These are phyloP conservation scores for Nesospiza acunhae DNA, from an alignment of 2,113 vertebrate genomes.

Conservation along the genomic window DNA sequence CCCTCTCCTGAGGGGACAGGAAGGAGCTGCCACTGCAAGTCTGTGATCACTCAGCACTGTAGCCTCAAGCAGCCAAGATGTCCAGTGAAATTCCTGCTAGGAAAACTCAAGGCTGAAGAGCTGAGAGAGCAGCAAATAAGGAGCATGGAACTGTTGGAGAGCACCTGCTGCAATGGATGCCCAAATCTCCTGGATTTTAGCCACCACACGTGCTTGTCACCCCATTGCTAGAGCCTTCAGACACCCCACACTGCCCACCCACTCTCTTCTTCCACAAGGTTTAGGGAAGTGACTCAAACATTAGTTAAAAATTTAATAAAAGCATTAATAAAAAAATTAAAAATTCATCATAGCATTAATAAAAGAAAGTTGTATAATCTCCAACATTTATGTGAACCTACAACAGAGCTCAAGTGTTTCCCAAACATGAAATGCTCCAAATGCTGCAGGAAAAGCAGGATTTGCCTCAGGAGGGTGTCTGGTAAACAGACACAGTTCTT, in stretches of 20 bases:
- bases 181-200: not conserved
- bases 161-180: not conserved
- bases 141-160: not conserved
- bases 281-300: slow-evolving; percentile 27
- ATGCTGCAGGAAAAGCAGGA: not conserved
- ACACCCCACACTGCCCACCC: not conserved
- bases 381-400: not conserved
- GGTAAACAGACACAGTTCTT: not conserved
- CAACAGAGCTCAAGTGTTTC: not conserved
- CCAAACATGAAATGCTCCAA: not conserved
- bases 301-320: slow-evolving; percentile 34
- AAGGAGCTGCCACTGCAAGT: not conserved
- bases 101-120: not conserved
- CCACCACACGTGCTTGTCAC: not conserved
- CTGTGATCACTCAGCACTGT: not conserved
- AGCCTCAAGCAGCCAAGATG: not conserved
- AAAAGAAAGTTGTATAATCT: slow-evolving; percentile 26
- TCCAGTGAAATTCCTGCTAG: not conserved
- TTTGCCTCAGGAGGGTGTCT: not conserved
- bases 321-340: slow-evolving; percentile 50
- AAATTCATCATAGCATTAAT: slow-evolving; percentile 51
- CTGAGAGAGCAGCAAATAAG: not conserved
- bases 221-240: not conserved
- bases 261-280: not conserved
- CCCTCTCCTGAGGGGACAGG: not conserved